phyloP scores from a whole-genome alignment of 2,888 invertebrate species.

The Drosophila helvetica region DNA sequence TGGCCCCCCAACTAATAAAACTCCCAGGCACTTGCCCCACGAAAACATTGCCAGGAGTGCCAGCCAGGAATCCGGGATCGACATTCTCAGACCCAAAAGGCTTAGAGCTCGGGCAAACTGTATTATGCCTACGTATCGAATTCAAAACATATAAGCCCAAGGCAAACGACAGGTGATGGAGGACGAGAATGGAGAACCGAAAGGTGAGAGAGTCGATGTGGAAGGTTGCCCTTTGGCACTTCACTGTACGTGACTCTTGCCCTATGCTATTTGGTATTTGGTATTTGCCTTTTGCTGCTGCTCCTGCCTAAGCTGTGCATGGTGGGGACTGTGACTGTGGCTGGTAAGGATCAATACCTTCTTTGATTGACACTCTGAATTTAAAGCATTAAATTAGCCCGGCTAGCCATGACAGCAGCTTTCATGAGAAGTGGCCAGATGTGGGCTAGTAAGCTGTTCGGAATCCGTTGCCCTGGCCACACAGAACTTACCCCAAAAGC shows the following conservation, averaged over 20 bases:
- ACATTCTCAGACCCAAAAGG: slow-evolving; percentile 42
- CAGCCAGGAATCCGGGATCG: neutral
- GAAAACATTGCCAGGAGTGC: slow-evolving; percentile 21
- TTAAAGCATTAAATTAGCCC: slow-evolving; percentile 51
- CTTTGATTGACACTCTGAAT: slow-evolving; percentile 73
- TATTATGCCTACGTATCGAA: slow-evolving; percentile 56
- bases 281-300: slow-evolving; percentile 31
- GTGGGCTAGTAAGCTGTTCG: slow-evolving; percentile 1
- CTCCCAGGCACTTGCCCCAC: slow-evolving; percentile 23
- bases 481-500: slow-evolving; percentile 11
- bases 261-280: slow-evolving; percentile 22
- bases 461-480: neutral
- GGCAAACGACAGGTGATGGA: slow-evolving; percentile 66
- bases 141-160: slow-evolving; percentile 20
- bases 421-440: slow-evolving; percentile 21
- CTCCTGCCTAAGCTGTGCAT: slow-evolving; percentile 44
- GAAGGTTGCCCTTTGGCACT: slow-evolving; percentile 49
- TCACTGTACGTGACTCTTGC: slow-evolving; percentile 69
- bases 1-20: slow-evolving; percentile 58
- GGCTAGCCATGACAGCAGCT: slow-evolving; percentile 7
- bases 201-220: slow-evolving; percentile 18
- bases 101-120: slow-evolving; percentile 64
- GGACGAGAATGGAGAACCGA: slow-evolving; percentile 65
- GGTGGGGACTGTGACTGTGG: slow-evolving; percentile 20
- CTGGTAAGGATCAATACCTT: slow-evolving; percentile 63